Base-by-base conservation (phyloP, 2,113 vertebrate species). In the Otolemur garnettii region DNA sequence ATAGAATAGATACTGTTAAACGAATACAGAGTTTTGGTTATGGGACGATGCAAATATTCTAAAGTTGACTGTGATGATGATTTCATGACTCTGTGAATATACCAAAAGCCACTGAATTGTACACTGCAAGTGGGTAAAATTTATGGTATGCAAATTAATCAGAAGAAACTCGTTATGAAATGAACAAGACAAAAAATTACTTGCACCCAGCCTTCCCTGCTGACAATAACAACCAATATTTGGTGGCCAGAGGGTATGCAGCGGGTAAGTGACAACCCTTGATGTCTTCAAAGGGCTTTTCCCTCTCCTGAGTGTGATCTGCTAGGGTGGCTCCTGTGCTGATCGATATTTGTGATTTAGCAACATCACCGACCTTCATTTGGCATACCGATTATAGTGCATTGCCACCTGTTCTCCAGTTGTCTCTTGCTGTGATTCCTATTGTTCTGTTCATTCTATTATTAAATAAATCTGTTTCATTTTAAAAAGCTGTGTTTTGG, bases 401-500 rank as follows among this genome's bases (percentile, higher is more conserved):
- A 90, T 28, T 38, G 42, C 96, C 96, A 96, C 94, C 95, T 96
- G 91, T 91, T 97, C 96, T 88, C 60, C 33, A 89, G 82, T 96
- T 83, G 60, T 53, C 93, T 90, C 93, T 91, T 68, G 64, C 88
- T 95, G 88, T 77, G 96, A 93, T 75, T 94, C 69, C 91, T 68
- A 97, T 96, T 97, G 94, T 89, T 97, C 85, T 86, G 75, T 80
- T 96, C 71, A 94, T 93, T 92, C 88, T 96, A 59, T 93, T 96
- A 97, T 94, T 95, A 93, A 97, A 94, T 95, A 97, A 94, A 96
- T 97, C 96, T 95, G 86, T 91, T 97, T 97, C 92, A 86, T 89
- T 97, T 96, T 74, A 69, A 87, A 92, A 95, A 75, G 35, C 90
- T 93, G 17, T 94, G 78, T 91, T 94, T 95, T 82, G 88, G 91